Conservation (phyloP, 92 coral and sea anemone genomes). For the Micromussa lordhowensis region DNA sequence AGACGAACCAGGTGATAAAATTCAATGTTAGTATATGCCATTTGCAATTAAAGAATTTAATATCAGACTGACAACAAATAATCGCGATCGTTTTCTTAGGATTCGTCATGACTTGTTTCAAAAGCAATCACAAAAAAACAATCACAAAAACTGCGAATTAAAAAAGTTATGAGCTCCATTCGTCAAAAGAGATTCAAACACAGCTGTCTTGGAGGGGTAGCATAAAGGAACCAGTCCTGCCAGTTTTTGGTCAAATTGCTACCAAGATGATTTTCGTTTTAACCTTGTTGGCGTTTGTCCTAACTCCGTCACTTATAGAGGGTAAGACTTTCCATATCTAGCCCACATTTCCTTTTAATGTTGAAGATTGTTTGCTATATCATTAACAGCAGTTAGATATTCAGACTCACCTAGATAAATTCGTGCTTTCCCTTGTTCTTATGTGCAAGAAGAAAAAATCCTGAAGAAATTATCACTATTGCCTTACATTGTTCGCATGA, state of each 20-base stretch:
- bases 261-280: constrained; percentile 6
- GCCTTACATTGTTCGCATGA: too few relatives aligned
- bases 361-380: too few relatives aligned
- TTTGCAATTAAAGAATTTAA: background rate
- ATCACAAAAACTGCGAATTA: background rate
- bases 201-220: background rate
- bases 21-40: background rate
- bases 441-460: too few relatives aligned
- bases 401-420: too few relatives aligned
- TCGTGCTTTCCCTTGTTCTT: too few relatives aligned
- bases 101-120: too few relatives aligned
- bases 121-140: background rate
- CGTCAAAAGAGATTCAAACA: background rate
- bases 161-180: background rate
- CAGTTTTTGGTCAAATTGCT: background rate
- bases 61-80: background rate
- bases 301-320: constrained; percentile 1
- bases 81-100: background rate
- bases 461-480: too few relatives aligned
- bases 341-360: too few relatives aligned
- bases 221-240: background rate
- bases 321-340: background rate
- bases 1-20: background rate
- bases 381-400: too few relatives aligned
- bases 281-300: background rate